Evolutionary conservation across 2,113 vertebrate species (phyloP).

Genomic region (Esox niger): DNA sequence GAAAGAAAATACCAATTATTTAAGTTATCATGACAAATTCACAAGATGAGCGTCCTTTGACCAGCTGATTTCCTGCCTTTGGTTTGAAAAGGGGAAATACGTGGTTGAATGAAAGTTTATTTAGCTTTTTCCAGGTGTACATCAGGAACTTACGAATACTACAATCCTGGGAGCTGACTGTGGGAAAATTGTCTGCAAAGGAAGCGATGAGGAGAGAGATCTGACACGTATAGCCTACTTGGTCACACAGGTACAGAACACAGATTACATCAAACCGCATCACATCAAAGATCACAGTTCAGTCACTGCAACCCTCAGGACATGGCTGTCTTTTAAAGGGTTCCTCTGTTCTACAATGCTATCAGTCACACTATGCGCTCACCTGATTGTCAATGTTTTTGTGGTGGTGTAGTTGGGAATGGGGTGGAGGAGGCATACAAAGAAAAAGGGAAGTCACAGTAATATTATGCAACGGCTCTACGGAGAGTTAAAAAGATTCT

Average conservation of each 20-base stretch:
- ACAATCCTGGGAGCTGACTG: not conserved
- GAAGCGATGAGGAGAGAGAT: slow-evolving; percentile 37
- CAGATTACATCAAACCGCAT: not conserved
- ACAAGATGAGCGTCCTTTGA: not conserved
- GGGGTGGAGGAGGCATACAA: too few species aligned
- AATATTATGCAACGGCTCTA: too few species aligned
- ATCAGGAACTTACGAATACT: slow-evolving; percentile 25
- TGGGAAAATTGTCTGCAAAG: not conserved
- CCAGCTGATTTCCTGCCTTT: not conserved
- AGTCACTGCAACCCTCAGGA: not conserved
- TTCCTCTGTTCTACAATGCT: too few species aligned
- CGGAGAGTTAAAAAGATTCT: slow-evolving; percentile 11
- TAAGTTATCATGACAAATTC: slow-evolving; percentile 1
- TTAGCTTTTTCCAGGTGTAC: slow-evolving; percentile 45
- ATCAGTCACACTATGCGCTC: too few species aligned
- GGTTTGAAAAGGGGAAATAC: not conserved
- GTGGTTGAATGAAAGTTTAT: too few species aligned
- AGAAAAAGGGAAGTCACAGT: too few species aligned
- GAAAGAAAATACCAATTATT: slow-evolving; percentile 52
- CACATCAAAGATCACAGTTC: not conserved
- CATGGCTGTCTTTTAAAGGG: not conserved
- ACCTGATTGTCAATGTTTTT: not conserved
- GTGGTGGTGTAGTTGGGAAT: too few species aligned
- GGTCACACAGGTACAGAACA: slow-evolving; percentile 6
- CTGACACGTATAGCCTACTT: slow-evolving; percentile 5